Evolutionary conservation across 2,888 invertebrate species (phyloP).

Genomic region (Allygus modestus): DNA sequence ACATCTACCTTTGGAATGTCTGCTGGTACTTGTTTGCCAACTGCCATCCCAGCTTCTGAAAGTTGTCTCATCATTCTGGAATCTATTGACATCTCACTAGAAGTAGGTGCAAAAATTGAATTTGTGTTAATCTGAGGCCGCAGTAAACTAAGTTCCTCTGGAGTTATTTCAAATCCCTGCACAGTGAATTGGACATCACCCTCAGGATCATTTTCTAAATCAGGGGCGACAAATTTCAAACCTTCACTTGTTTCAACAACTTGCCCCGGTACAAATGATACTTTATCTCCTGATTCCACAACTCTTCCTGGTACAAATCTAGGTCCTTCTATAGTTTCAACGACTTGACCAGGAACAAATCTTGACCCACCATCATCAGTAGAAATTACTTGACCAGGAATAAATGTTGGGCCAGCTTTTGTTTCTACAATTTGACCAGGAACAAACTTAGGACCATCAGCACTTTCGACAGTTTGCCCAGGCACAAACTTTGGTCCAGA

Average conservation of each 20-base stretch:
- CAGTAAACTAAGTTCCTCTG: constrained; percentile 75
- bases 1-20: constrained; percentile 81
- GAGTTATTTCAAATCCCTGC: constrained; percentile 81
- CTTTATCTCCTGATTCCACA: constrained; percentile 75
- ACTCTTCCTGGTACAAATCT: constrained; percentile 79
- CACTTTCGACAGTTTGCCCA: constrained; percentile 85
- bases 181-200: constrained; percentile 83
- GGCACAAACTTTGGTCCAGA: constrained; percentile 82
- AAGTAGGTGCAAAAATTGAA: constrained; percentile 75
- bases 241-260: constrained; percentile 77
- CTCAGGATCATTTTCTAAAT: constrained; percentile 82
- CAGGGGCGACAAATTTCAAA: constrained; percentile 83
- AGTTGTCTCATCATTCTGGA: constrained; percentile 81
- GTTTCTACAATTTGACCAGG: constrained; percentile 88
- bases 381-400: constrained; percentile 86
- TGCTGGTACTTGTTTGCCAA: constrained; percentile 81
- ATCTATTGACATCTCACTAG: constrained; percentile 81
- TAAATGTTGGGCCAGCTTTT: constrained; percentile 86
- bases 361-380: constrained; percentile 80
- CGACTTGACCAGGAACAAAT: constrained; percentile 83
- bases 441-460: constrained; percentile 85
- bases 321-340: constrained; percentile 84
- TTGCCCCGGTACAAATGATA: constrained; percentile 76
- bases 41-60: constrained; percentile 83
- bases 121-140: constrained; percentile 73